phyloP scores from a whole-genome alignment of 2,797 vertebrate genomes.

The Mormyrus proboscirostris region DNA sequence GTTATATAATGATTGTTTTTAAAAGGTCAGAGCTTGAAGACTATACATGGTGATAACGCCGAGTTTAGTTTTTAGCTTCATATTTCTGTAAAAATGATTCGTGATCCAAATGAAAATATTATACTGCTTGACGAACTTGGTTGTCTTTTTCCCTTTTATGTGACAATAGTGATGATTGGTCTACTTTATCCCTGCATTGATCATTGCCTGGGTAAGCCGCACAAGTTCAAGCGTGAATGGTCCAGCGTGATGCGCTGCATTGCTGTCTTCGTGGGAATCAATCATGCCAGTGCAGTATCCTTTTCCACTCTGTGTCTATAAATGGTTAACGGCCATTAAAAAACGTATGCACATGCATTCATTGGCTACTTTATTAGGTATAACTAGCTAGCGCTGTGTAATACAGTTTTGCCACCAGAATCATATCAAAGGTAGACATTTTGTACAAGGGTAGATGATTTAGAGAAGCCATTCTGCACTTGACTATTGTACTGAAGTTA shows the following conservation, averaged over 20 bases:
- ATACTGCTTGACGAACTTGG: background rate
- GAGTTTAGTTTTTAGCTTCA: background rate
- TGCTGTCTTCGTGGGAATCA: constrained; percentile 94
- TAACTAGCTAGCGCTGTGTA: background rate
- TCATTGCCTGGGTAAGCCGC: constrained; percentile 82
- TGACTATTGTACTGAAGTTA: background rate
- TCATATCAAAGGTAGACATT: background rate
- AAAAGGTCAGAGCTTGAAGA: background rate
- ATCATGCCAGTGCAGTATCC: constrained; percentile 98
- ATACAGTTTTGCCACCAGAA: background rate
- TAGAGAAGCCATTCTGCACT: background rate
- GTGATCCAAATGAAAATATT: background rate
- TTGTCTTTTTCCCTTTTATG: background rate
- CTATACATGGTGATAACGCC: background rate
- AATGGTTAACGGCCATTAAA: background rate
- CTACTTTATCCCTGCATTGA: constrained; percentile 95
- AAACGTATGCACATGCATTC: background rate
- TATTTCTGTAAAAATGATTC: background rate
- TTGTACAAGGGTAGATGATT: background rate
- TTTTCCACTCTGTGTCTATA: constrained; percentile 35
- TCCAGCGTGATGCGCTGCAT: constrained; percentile 97
- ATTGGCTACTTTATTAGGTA: background rate
- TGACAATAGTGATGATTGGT: constrained; percentile 74
- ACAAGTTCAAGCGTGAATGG: constrained; percentile 94
- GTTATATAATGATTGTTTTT: background rate